Conservation (phyloP, 2,113 vertebrate genomes). For the Syrrhaptes paradoxus region DNA sequence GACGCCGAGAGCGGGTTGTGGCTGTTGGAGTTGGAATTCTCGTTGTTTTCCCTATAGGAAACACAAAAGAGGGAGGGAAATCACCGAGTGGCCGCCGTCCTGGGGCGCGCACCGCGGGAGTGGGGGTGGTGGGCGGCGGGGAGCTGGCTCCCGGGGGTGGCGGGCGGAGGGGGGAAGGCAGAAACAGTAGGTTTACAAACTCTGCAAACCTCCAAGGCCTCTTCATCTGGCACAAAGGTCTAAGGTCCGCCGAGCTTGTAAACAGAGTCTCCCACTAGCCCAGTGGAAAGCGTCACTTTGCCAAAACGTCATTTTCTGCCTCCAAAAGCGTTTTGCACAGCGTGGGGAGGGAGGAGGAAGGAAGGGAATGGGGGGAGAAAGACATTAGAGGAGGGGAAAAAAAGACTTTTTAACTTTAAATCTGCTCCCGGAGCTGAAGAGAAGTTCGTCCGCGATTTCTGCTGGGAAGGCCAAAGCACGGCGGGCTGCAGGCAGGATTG, state of each 20-base stretch:
- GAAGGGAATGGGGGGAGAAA: background rate
- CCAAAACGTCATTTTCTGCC: conserved; percentile 17
- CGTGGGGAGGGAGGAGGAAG: background rate
- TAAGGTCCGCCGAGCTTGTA: conserved; percentile 44
- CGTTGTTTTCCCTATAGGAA: conserved; percentile 93
- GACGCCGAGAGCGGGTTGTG: conserved; percentile 93
- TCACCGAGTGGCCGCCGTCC: conserved; percentile 14
- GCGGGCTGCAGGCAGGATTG: background rate
- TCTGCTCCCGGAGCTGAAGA: background rate
- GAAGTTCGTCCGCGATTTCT: background rate
- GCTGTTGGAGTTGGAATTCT: conserved; percentile 95
- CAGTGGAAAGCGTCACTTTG: conserved; percentile 28
- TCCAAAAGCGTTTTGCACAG: background rate
- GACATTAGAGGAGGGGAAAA: no score
- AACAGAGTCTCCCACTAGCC: conserved; percentile 33
- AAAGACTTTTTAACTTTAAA: background rate
- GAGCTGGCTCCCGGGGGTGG: background rate
- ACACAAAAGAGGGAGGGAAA: conserved; percentile 57
- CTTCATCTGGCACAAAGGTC: conserved; percentile 12
- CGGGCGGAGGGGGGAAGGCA: background rate
- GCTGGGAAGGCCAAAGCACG: background rate
- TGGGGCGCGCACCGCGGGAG: background rate
- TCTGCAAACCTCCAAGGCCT: conserved; percentile 11
- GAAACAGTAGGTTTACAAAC: background rate
- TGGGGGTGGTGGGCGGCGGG: background rate